phyloP scores from a whole-genome alignment of 2,797 vertebrate species.

The Tolypeutes matacus region DNA sequence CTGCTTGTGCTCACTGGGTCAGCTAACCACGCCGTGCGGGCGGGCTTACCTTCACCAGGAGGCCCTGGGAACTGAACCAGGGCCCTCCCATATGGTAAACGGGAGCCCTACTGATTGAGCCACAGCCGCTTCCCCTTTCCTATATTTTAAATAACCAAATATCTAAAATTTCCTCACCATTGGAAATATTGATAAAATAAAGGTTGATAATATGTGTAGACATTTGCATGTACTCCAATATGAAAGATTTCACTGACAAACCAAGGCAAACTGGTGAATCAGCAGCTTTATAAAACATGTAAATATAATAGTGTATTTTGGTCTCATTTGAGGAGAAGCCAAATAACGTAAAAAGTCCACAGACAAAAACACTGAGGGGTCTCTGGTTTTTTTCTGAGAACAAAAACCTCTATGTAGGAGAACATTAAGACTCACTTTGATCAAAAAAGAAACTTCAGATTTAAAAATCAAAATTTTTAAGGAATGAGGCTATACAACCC shows the following conservation, averaged over 20 bases:
- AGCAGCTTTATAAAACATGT: background rate
- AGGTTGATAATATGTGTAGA: background rate
- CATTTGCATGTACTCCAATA: background rate
- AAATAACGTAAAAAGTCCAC: slow-evolving; percentile 44
- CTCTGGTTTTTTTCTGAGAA: background rate
- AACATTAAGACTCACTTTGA: slow-evolving; percentile 62
- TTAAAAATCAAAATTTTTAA: slow-evolving; percentile 38
- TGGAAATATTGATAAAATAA: background rate
- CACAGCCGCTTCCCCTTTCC: no score
- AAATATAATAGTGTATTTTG: background rate
- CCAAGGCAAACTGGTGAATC: slow-evolving; percentile 12
- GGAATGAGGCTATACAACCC: background rate
- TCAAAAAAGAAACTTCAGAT: background rate
- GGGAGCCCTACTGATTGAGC: no score
- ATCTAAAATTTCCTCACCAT: background rate
- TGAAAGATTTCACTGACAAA: slow-evolving; percentile 2
- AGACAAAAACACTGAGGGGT: background rate
- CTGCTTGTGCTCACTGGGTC: no score
- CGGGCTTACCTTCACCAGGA: no score
- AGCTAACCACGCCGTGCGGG: no score
- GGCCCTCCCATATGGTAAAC: no score
- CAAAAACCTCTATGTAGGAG: background rate
- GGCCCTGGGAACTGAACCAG: no score
- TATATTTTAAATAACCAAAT: slow-evolving; percentile 3
- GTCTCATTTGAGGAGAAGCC: slow-evolving; percentile 37